Evolutionary conservation across 2,113 vertebrate species (phyloP).

Genomic region (Podocnemis expansa): DNA sequence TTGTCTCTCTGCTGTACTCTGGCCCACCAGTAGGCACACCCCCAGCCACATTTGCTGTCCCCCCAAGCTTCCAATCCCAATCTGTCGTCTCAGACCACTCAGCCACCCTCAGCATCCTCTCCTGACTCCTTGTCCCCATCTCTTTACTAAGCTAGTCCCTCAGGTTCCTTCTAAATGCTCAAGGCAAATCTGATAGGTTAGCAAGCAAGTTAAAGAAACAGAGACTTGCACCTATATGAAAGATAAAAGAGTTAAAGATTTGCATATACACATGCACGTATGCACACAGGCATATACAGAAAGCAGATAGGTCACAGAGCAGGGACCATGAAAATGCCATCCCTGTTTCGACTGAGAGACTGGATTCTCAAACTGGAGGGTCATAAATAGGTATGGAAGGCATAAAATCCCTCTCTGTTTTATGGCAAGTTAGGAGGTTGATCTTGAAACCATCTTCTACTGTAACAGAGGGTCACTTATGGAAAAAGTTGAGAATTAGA

Average conservation of each 20-base stretch:
- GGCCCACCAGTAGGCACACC: not conserved
- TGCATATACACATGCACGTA: too few relatives aligned
- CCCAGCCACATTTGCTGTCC: not conserved
- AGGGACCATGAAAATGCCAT: not conserved
- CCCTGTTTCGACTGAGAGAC: not conserved
- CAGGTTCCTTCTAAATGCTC: not conserved
- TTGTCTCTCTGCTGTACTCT: too few relatives aligned
- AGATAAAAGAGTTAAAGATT: not conserved
- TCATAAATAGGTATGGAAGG: not conserved
- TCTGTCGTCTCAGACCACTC: not conserved
- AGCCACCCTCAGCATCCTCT: not conserved
- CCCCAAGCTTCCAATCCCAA: not conserved
- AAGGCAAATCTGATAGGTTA: not conserved
- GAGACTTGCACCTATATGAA: not conserved
- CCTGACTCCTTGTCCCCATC: not conserved
- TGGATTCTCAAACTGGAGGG: not conserved
- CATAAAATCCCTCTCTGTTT: not conserved
- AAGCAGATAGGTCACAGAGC: not conserved
- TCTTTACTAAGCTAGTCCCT: not conserved
- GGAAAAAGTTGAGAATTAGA: not conserved
- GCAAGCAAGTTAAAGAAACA: constrained; percentile 2
- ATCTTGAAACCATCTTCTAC: not conserved
- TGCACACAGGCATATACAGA: not conserved
- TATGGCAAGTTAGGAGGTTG: not conserved
- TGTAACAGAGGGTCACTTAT: not conserved